Evolutionary conservation across 30 jellyfish, hydroid and myxozoan species (phyloP), one percentile per base, ranked within the genome.

Genomic region (Catostylus mosaicus): DNA sequence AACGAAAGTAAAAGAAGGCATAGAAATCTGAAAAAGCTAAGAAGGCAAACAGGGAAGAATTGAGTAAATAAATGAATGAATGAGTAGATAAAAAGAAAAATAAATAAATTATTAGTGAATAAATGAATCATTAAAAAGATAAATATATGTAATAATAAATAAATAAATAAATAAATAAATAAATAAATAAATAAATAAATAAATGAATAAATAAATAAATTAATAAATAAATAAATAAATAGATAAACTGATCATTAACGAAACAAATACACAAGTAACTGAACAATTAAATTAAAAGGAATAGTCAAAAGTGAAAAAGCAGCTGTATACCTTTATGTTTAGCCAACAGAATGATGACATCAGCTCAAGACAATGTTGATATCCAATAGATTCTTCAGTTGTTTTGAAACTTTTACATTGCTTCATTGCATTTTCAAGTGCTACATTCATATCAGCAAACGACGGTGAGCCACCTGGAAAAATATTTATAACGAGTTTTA

Each of bases 271-370:
- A 43, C 8, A 43, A 43, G 16, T 6, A 43, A 43, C 16, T 57
- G 30, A 16, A 57, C 30, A 57, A 57, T 11, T 9, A 0, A 33
- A 66, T 30, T 7, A 69, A 43, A 46, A 72, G 51, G 4, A 30
- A 38, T 3, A 20, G 47, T 22, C 0, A 34, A 16, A 46, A 22
- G 38, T 20, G 43, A 40, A 36, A 20, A 47, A 40, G 30, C 9
- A 72, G 43, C 37, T 1, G 52, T 16, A 11, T 71, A 73, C 94
- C 88, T 92, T 92, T 47, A 86, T 47, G 34, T 85, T 86, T 23
- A 86, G 91, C 98, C 98, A 92, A 63, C 96, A 86, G 46, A 92
- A 86, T 18, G 98, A 92, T 4, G 89, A 62, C n/a, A 92, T 74
- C 36, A 87, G 72, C 50, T 92, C 98, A 26, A 59, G 38, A 68